phyloP scores from a whole-genome alignment of 2,888 invertebrate species.

The Ypsolopha sequella region DNA sequence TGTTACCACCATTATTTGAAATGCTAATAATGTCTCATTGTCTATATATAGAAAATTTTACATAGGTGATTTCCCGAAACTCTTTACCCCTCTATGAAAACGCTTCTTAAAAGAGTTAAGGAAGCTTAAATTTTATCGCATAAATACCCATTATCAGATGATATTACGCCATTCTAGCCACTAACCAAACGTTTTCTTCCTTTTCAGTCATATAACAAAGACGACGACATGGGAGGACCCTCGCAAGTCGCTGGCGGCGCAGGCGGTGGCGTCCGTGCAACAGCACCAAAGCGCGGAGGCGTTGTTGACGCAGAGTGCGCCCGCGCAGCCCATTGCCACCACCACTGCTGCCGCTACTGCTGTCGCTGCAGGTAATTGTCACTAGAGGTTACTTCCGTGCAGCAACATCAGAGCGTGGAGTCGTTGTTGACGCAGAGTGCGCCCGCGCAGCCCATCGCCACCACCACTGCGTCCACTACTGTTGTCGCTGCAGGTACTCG shows the following conservation, averaged over 20 bases:
- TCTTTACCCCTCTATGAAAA: too few species aligned
- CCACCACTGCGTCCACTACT: conserved; percentile 30
- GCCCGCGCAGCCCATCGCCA: conserved; percentile 19
- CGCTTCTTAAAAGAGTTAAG: too few species aligned
- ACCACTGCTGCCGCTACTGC: conserved; percentile 28
- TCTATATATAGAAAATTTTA: too few species aligned
- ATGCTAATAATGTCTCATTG: too few species aligned
- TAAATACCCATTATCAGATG: not conserved
- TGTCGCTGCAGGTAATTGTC: conserved; percentile 26
- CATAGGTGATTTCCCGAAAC: too few species aligned
- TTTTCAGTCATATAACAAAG: conserved; percentile 86
- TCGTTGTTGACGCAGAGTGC: conserved; percentile 51
- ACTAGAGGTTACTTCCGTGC: conserved; percentile 61
- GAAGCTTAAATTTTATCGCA: not conserved
- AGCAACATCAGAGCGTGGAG: conserved; percentile 67
- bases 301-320: conserved; percentile 47
- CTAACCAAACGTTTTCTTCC: conserved; percentile 9
- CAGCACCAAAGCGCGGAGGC: conserved; percentile 67
- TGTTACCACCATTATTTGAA: too few species aligned
- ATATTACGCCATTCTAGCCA: too few species aligned
- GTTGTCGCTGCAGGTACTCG: conserved; percentile 30
- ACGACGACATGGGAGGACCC: conserved; percentile 95
- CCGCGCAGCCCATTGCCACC: conserved; percentile 22
- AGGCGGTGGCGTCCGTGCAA: conserved; percentile 59
- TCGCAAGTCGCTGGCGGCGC: conserved; percentile 81